phyloP scores from a whole-genome alignment of 2,797 vertebrate species.

The Miichthys miiuy region DNA sequence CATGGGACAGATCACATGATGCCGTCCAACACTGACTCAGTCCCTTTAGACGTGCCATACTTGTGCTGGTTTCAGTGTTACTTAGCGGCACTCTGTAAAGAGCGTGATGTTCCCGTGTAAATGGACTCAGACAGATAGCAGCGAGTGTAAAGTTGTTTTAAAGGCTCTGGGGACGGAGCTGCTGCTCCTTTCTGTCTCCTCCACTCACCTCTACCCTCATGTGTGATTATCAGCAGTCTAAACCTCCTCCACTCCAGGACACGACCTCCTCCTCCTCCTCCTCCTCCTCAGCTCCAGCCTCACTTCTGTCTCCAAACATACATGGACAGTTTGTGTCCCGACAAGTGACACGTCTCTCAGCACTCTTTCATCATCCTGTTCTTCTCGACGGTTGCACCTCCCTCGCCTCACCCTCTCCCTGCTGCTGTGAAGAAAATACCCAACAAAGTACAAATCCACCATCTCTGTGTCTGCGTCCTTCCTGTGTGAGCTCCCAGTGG shows the following conservation, averaged over 20 bases:
- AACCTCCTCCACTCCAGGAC: background rate
- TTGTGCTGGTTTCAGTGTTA: background rate
- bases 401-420: no score
- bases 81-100: conserved; percentile 21
- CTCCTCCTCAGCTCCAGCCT: background rate
- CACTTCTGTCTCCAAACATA: conserved; percentile 1
- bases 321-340: background rate
- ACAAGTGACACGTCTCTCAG: background rate
- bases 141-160: conserved; percentile 34
- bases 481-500: conserved; percentile 28
- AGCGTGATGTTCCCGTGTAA: conserved; percentile 46
- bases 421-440: no score
- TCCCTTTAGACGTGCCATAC: conserved; percentile 3
- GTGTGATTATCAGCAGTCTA: conserved; percentile 25
- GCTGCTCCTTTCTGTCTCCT: conserved; percentile 9
- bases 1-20: background rate
- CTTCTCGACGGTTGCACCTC: no score
- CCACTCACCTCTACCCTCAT: background rate
- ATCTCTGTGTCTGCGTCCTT: background rate
- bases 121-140: conserved; percentile 47
- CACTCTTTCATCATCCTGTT: background rate
- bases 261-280: background rate
- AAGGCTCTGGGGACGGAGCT: conserved; percentile 26
- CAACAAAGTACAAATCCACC: no score
- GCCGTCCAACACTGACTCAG: background rate